These are phyloP conservation scores for Hipparchia sbordonii DNA, from an alignment of 2,888 invertebrate genomes.

Conservation along the genomic window DNA sequence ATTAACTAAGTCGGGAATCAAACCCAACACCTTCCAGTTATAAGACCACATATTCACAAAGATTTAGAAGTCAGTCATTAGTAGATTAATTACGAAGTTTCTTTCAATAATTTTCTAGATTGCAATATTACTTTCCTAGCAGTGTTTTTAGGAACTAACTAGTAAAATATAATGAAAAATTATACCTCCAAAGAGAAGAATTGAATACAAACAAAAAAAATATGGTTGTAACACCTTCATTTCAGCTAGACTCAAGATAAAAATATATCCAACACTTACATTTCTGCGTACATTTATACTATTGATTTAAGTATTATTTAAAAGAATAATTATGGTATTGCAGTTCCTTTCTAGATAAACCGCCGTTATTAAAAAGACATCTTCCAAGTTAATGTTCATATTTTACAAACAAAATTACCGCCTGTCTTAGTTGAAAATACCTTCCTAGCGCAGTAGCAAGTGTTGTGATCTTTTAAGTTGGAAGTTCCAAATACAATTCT, in stretches of 20 bases:
- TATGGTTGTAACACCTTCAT: not conserved
- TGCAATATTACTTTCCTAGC: no score
- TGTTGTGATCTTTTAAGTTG: not conserved
- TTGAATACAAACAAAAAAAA: not conserved
- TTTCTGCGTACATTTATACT: not conserved
- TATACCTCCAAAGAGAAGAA: conserved; percentile 3
- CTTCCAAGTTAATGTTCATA: conserved; percentile 5
- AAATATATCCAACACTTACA: not conserved
- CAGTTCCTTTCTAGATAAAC: conserved; percentile 15
- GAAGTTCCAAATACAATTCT: not conserved
- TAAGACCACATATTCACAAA: no score
- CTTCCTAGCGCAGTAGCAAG: not conserved
- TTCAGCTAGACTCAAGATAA: not conserved
- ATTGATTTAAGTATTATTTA: not conserved
- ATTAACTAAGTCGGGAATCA: no score
- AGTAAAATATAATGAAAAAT: not conserved
- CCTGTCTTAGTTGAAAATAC: not conserved
- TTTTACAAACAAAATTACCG: no score
- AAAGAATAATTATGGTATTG: not conserved
- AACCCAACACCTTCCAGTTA: no score
- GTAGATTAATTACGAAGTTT: no score
- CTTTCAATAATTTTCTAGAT: no score
- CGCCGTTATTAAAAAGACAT: conserved; percentile 8
- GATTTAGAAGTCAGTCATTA: no score
- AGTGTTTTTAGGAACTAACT: not conserved